These are phyloP conservation scores for Spatulosminthurus flaviceps DNA, from an alignment of 2,888 invertebrate genomes.

Conservation along the genomic window DNA sequence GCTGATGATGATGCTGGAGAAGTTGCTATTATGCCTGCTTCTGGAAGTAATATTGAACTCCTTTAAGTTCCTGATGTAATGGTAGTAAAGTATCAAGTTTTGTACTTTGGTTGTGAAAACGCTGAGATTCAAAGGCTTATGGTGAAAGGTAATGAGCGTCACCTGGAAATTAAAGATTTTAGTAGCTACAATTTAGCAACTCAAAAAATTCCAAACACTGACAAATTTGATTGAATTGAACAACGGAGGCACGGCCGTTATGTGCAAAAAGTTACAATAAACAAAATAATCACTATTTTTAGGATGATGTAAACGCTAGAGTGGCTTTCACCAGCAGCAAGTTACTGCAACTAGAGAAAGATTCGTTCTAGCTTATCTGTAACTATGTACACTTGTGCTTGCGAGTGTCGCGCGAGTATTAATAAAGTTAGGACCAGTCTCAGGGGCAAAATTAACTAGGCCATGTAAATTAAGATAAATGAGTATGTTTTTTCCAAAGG, in stretches of 20 bases:
- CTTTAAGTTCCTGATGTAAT: too few relatives aligned
- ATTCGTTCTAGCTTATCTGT: neutral
- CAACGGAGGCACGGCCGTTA: too few relatives aligned
- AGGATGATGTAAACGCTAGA: neutral
- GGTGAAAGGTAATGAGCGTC: neutral
- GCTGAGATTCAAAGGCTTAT: conserved; percentile 10
- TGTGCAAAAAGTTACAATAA: too few relatives aligned
- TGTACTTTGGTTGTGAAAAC: conserved; percentile 12
- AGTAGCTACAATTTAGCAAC: too few relatives aligned
- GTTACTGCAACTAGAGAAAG: conserved; percentile 4
- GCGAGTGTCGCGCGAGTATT: neutral
- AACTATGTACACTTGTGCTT: neutral
- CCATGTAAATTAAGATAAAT: conserved; percentile 16
- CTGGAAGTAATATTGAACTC: too few relatives aligned
- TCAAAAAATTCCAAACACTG: too few relatives aligned
- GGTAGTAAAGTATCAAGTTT: neutral
- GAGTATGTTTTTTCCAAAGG: neutral
- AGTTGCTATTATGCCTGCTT: too few relatives aligned
- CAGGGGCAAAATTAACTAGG: conserved; percentile 5
- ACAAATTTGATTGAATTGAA: too few relatives aligned
- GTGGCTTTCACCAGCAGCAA: neutral
- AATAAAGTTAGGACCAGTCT: neutral
- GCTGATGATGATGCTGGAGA: too few relatives aligned
- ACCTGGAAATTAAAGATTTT: neutral
- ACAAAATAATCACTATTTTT: too few relatives aligned